Evolutionary conservation across 2,797 vertebrate species (phyloP).

Genomic region (Leptoclinus maculatus): DNA sequence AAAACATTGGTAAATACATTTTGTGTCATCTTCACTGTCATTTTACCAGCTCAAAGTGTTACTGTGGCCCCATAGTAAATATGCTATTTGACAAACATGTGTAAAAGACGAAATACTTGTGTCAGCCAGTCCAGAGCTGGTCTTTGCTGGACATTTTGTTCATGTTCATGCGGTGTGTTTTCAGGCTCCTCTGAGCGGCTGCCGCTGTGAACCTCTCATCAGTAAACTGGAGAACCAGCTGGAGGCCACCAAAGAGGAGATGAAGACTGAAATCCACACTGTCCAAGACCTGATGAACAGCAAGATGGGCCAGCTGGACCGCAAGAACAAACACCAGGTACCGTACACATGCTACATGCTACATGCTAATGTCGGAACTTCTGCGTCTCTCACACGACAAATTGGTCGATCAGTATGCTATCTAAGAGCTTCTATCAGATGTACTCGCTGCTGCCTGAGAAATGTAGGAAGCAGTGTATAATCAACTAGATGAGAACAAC

Average conservation of each 20-base stretch:
- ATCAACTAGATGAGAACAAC: constrained; percentile 22
- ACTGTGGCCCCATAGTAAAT: not conserved
- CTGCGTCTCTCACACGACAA: too few species aligned
- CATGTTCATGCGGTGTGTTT: not conserved
- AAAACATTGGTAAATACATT: not conserved
- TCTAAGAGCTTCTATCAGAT: too few species aligned
- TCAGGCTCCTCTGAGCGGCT: constrained; percentile 95
- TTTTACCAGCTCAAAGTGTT: not conserved
- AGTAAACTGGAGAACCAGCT: constrained; percentile 96
- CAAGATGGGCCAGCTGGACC: constrained; percentile 95
- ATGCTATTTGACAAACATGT: not conserved
- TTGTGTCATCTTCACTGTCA: too few species aligned
- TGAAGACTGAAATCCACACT: constrained; percentile 92
- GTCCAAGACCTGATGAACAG: constrained; percentile 94
- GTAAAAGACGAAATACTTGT: not conserved
- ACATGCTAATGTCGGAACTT: not conserved
- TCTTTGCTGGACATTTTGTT: not conserved
- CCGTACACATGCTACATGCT: not conserved
- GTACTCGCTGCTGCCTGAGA: too few species aligned
- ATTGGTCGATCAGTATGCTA: too few species aligned
- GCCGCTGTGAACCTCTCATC: constrained; percentile 96
- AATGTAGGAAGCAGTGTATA: constrained; percentile 19
- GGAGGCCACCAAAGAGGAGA: constrained; percentile 96
- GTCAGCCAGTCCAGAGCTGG: not conserved
- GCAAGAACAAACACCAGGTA: constrained; percentile 93